Conservation (phyloP, 1,140 invertebrate species). For the Drosophila malerkotliana region DNA sequence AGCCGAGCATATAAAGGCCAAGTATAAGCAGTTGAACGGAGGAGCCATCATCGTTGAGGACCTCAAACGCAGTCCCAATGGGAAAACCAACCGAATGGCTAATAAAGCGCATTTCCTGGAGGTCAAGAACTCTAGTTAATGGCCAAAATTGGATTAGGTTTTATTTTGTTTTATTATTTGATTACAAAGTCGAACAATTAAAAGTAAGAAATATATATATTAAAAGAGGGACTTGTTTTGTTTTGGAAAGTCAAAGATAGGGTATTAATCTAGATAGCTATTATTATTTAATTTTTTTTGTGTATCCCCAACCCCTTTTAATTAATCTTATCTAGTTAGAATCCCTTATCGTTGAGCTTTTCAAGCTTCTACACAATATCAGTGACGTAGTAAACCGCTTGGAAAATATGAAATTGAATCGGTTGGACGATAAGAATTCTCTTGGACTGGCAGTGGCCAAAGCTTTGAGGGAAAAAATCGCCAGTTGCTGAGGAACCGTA, state of each 20-base stretch:
- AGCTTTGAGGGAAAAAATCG: slow-evolving; percentile 7
- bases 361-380: slow-evolving; percentile 32
- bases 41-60: slow-evolving; percentile 84
- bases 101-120: slow-evolving; percentile 61
- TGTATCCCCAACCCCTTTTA: slow-evolving; percentile 6
- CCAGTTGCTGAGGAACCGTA: slow-evolving; percentile 58
- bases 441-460: slow-evolving; percentile 26
- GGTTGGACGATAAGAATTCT: slow-evolving; percentile 53
- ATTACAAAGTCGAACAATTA: too few species aligned
- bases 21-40: slow-evolving; percentile 77
- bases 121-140: slow-evolving; percentile 7
- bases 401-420: slow-evolving; percentile 23
- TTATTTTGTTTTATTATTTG: not conserved
- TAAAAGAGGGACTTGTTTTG: too few species aligned
- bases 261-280: not conserved
- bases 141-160: not conserved
- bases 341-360: slow-evolving; percentile 39
- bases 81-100: slow-evolving; percentile 61
- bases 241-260: not conserved
- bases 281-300: not conserved
- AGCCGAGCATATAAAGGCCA: slow-evolving; percentile 26
- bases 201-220: too few species aligned
- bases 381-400: slow-evolving; percentile 64
- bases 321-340: slow-evolving; percentile 19
- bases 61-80: slow-evolving; percentile 71